These are phyloP conservation scores for Heliconius himera DNA, from an alignment of 1,140 invertebrate species.

Conservation along the genomic window DNA sequence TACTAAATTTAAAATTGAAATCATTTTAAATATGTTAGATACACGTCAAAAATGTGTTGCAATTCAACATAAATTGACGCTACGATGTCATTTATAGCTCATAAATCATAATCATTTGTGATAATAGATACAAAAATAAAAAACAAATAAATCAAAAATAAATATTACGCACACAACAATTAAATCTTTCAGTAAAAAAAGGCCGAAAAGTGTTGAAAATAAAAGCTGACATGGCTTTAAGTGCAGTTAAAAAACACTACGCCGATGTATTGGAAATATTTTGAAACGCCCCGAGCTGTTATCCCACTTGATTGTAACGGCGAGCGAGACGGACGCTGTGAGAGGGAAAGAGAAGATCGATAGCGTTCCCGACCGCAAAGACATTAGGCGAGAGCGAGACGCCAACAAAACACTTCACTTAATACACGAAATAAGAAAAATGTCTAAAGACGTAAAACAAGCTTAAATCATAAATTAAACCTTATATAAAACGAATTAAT, in stretches of 20 bases:
- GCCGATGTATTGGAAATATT: constrained; percentile 34
- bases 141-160: not conserved
- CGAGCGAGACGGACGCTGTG: constrained; percentile 45
- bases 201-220: not conserved
- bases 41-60: too few species aligned
- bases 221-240: constrained; percentile 4
- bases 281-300: constrained; percentile 34
- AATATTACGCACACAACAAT: not conserved
- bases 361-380: constrained; percentile 47
- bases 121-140: not conserved
- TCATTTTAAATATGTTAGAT: too few species aligned
- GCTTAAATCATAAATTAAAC: constrained; percentile 11
- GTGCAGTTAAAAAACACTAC: constrained; percentile 5
- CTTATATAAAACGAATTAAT: not conserved
- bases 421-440: constrained; percentile 15
- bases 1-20: too few species aligned
- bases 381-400: constrained; percentile 47
- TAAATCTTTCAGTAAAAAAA: not conserved
- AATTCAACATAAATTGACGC: too few species aligned
- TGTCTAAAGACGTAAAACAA: not conserved
- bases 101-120: too few species aligned
- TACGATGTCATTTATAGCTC: too few species aligned
- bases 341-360: constrained; percentile 68
- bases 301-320: constrained; percentile 30
- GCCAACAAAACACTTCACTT: constrained; percentile 50